These are phyloP conservation scores for Illadopsis cleaveri DNA, from an alignment of 2,113 vertebrate genomes.

Conservation along the genomic window DNA sequence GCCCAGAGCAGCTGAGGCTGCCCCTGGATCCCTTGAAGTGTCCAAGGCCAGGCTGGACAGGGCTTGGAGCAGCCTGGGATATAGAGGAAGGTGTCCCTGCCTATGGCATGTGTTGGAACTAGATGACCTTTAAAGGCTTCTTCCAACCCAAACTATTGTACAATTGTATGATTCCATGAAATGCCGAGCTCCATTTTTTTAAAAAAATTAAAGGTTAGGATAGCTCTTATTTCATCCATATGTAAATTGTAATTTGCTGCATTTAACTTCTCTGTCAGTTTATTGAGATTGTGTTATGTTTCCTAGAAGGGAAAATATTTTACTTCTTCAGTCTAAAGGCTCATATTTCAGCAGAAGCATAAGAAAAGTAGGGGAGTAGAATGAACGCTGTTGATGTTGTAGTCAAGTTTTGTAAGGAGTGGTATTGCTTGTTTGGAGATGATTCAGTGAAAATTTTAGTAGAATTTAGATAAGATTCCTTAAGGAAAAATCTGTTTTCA, in stretches of 20 bases:
- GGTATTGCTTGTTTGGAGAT: background rate
- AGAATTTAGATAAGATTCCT: background rate
- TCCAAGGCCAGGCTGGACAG: accelerated
- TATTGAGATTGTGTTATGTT: background rate
- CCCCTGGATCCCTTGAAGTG: background rate
- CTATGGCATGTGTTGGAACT: background rate
- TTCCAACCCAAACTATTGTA: background rate
- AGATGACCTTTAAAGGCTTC: background rate
- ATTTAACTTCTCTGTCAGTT: background rate
- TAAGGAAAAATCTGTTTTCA: background rate
- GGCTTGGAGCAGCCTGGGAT: background rate
- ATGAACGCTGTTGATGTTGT: background rate
- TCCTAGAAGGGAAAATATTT: background rate
- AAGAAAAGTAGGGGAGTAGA: background rate
- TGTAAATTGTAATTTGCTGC: background rate
- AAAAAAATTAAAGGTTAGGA: background rate
- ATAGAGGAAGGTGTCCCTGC: background rate
- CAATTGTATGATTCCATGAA: background rate
- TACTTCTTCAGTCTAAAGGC: background rate
- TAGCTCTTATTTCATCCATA: background rate
- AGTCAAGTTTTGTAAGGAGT: background rate
- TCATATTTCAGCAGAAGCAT: background rate
- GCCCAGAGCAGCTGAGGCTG: background rate
- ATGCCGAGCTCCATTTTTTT: background rate
- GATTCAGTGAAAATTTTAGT: background rate